These are phyloP conservation scores for Drosophila setifemur DNA, from an alignment of 1,140 invertebrate species.

Conservation along the genomic window DNA sequence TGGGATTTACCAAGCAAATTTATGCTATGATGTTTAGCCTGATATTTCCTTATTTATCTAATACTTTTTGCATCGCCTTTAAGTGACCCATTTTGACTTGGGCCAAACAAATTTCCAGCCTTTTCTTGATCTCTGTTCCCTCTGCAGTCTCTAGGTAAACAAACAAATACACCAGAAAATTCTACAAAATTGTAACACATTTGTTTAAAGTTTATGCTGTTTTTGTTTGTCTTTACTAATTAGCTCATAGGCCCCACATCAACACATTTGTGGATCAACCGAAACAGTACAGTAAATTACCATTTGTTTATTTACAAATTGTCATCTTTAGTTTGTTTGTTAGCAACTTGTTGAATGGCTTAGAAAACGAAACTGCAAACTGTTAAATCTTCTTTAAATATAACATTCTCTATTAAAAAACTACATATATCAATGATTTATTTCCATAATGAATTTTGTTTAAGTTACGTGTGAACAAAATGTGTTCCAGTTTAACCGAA, in stretches of 20 bases:
- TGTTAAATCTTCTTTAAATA: not conserved
- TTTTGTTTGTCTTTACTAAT: conserved; percentile 61
- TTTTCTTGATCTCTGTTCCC: conserved; percentile 7
- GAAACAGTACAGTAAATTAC: conserved; percentile 52
- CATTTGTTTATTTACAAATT: conserved; percentile 70
- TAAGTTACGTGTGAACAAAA: conserved; percentile 1
- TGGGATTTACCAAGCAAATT: conserved; percentile 55
- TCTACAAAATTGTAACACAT: conserved; percentile 62
- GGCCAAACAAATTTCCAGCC: not conserved
- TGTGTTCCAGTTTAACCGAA: not conserved
- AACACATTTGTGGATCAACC: conserved; percentile 20
- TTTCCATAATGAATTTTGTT: too few species aligned
- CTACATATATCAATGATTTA: too few species aligned
- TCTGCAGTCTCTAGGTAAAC: conserved; percentile 10
- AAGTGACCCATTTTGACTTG: conserved; percentile 13
- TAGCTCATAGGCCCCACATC: conserved; percentile 48
- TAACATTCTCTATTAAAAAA: too few species aligned
- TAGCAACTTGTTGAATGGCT: conserved; percentile 28
- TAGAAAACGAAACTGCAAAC: not conserved
- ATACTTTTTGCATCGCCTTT: conserved; percentile 14
- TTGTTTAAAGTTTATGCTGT: conserved; percentile 48
- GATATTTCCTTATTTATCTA: conserved; percentile 20
- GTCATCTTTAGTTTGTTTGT: conserved; percentile 42
- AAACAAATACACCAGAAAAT: conserved; percentile 46
- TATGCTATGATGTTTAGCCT: conserved; percentile 36